A percentile compares a stretch with the other conserved stretches of the same genome.
Evolutionary conservation across 1,140 invertebrate genomes (phyloP).

Genomic region (Zaprionus vittiger): DNA sequence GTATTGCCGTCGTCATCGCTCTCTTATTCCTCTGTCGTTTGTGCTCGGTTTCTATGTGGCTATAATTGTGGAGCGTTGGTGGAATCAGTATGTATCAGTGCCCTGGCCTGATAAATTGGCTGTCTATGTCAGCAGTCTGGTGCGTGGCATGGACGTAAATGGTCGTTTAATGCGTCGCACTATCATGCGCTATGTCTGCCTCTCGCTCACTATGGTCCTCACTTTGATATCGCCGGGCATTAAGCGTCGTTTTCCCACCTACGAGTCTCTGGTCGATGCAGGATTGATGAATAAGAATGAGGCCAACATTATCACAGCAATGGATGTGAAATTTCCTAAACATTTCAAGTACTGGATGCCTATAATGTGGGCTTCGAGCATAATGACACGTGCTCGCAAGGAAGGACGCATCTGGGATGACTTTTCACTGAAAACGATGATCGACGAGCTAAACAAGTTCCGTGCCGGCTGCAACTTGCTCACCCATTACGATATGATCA

Average conservation of each 20-base stretch:
- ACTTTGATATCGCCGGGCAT: conserved; percentile 94
- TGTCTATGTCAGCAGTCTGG: conserved; percentile 88
- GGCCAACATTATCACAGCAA: conserved; percentile 90
- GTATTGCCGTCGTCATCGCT: conserved; percentile 92
- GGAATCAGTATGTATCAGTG: conserved; percentile 92
- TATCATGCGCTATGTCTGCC: conserved; percentile 92
- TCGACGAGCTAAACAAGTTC: conserved; percentile 95
- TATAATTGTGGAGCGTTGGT: conserved; percentile 96
- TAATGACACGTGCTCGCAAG: conserved; percentile 93
- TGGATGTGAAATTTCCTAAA: conserved; percentile 93
- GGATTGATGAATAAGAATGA: conserved; percentile 96
- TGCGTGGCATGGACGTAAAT: conserved; percentile 90
- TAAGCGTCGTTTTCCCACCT: conserved; percentile 95
- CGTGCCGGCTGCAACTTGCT: conserved; percentile 92
- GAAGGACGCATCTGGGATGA: conserved; percentile 96
- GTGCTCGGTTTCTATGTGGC: conserved; percentile 97
- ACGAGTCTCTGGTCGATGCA: conserved; percentile 94
- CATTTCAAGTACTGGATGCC: conserved; percentile 98
- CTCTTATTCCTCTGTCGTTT: conserved; percentile 93
- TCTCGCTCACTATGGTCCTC: conserved; percentile 92
- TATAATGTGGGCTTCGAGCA: conserved; percentile 95
- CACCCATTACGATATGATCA: conserved; percentile 95
- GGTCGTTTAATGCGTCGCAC: conserved; percentile 94
- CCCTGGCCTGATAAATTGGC: conserved; percentile 93
- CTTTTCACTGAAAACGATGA: conserved; percentile 95